Evolutionary conservation across 2,888 invertebrate species (phyloP).

Genomic region (Conchocele bisecta): DNA sequence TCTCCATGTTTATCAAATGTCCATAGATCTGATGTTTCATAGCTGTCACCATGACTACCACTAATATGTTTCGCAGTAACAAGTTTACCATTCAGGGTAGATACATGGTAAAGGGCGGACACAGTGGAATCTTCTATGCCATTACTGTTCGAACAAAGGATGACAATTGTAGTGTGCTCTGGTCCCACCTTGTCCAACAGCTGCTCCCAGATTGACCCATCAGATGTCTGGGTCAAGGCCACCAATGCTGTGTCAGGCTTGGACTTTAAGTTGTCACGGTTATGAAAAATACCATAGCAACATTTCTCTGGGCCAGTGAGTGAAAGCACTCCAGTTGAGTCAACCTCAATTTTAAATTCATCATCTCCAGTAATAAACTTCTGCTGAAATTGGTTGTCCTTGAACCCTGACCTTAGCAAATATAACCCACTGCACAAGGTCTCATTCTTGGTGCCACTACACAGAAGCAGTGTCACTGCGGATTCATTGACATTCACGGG

Average conservation of each 20-base stretch:
- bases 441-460: slow-evolving; percentile 55
- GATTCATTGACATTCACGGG: slow-evolving; percentile 62
- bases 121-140: slow-evolving; percentile 65
- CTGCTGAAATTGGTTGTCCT: slow-evolving; percentile 56
- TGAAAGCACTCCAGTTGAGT: slow-evolving; percentile 33
- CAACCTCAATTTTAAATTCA: slow-evolving; percentile 61
- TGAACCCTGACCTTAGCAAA: slow-evolving; percentile 63
- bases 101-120: slow-evolving; percentile 61
- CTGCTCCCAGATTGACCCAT: slow-evolving; percentile 45
- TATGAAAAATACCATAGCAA: slow-evolving; percentile 65
- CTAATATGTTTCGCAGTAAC: slow-evolving; percentile 26
- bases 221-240: slow-evolving; percentile 50
- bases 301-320: slow-evolving; percentile 53
- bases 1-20: slow-evolving; percentile 52
- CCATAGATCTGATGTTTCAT: slow-evolving; percentile 63
- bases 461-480: slow-evolving; percentile 57
- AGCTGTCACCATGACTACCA: slow-evolving; percentile 51
- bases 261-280: slow-evolving; percentile 43
- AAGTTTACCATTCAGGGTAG: slow-evolving; percentile 31
- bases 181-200: slow-evolving; percentile 34
- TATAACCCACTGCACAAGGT: slow-evolving; percentile 49
- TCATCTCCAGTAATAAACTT: slow-evolving; percentile 64
- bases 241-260: slow-evolving; percentile 36
- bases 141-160: slow-evolving; percentile 70
- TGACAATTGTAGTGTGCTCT: slow-evolving; percentile 50